Evolutionary conservation across 2,888 invertebrate species (phyloP).

Genomic region (Rhagonycha fulva): DNA sequence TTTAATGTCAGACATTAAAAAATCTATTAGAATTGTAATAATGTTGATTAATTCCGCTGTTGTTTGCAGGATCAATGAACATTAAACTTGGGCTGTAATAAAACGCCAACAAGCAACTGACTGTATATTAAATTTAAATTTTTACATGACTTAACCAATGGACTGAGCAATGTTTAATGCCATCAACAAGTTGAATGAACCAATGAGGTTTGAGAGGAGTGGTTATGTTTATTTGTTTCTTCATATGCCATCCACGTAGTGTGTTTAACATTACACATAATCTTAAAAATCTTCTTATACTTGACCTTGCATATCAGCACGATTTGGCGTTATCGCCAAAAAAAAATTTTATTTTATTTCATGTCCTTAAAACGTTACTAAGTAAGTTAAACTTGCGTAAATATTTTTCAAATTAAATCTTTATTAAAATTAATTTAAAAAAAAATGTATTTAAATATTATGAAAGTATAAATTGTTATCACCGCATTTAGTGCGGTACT

Average conservation of each 20-base stretch:
- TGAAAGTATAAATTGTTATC: neutral
- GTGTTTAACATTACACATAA: neutral
- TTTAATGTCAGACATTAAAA: neutral
- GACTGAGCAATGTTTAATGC: slow-evolving; percentile 53
- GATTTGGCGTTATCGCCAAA: neutral
- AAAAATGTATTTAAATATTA: neutral
- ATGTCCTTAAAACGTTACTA: too few relatives aligned
- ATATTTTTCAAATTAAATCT: too few relatives aligned
- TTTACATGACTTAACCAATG: slow-evolving; percentile 56
- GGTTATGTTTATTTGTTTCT: slow-evolving; percentile 52
- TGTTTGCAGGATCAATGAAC: neutral
- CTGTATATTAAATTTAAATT: slow-evolving; percentile 55
- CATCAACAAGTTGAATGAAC: slow-evolving; percentile 46
- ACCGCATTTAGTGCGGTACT: neutral
- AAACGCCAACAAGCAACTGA: slow-evolving; percentile 27
- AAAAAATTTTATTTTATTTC: neutral
- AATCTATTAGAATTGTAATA: neutral
- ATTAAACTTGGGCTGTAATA: slow-evolving; percentile 1
- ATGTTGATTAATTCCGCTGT: neutral
- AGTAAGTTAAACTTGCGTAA: too few relatives aligned
- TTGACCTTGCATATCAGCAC: slow-evolving; percentile 45
- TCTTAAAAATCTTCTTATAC: slow-evolving; percentile 28
- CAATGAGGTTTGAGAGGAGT: slow-evolving; percentile 50
- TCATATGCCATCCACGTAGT: slow-evolving; percentile 52
- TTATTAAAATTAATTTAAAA: too few relatives aligned